Percentiles rank a stretch among this genome's conserved stretches.
Evolutionary conservation across 2,797 vertebrate species (phyloP).

Genomic region (Sebastes jordani): DNA sequence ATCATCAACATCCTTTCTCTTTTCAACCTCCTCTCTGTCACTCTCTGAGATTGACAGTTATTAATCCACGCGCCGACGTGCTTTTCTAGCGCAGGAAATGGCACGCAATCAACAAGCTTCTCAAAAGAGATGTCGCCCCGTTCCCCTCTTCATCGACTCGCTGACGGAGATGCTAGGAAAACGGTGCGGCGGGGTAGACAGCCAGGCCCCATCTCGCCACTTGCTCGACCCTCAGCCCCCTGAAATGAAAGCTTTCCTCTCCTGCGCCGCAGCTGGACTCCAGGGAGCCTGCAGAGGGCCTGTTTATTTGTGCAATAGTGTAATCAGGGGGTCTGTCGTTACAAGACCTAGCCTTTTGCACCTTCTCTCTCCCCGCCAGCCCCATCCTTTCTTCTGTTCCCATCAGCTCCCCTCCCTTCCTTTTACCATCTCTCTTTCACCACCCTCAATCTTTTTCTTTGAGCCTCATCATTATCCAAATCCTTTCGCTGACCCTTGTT

Average conservation of each 20-base stretch:
- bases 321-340: slow-evolving; percentile 74
- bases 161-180: slow-evolving; percentile 69
- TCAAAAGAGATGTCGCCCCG: slow-evolving; percentile 43
- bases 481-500: slow-evolving; percentile 73
- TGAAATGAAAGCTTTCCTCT: slow-evolving; percentile 79
- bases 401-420: slow-evolving; percentile 47
- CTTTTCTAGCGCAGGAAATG: slow-evolving; percentile 54
- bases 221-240: slow-evolving; percentile 65
- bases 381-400: slow-evolving; percentile 58
- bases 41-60: slow-evolving; percentile 48
- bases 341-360: slow-evolving; percentile 71
- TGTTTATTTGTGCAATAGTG: slow-evolving; percentile 82
- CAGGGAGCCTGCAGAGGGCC: slow-evolving; percentile 67
- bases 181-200: slow-evolving; percentile 38
- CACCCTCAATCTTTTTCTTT: slow-evolving; percentile 62
- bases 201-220: slow-evolving; percentile 56
- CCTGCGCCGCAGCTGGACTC: slow-evolving; percentile 71
- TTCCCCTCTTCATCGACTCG: slow-evolving; percentile 42
- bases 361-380: slow-evolving; percentile 61
- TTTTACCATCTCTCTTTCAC: slow-evolving; percentile 64
- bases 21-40: slow-evolving; percentile 19
- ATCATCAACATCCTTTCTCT: slow-evolving; percentile 38
- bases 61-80: slow-evolving; percentile 38
- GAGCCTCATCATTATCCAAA: slow-evolving; percentile 77
- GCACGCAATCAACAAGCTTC: slow-evolving; percentile 51